These are phyloP conservation scores for Gerosis bhagava DNA, from an alignment of 2,888 invertebrate genomes.

Conservation along the genomic window DNA sequence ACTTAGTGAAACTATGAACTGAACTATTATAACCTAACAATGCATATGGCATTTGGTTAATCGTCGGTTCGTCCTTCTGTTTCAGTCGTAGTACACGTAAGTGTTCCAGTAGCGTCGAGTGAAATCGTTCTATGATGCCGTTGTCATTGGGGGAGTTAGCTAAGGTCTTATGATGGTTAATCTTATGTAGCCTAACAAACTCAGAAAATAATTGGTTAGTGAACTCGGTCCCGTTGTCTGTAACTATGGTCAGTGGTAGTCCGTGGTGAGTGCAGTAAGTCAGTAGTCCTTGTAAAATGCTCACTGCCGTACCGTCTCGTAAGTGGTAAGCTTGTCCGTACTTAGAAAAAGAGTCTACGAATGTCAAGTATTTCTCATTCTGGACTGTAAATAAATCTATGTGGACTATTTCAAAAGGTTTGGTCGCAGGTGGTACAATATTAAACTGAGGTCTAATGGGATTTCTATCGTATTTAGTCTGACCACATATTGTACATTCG, in stretches of 20 bases:
- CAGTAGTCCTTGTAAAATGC: conserved; percentile 24
- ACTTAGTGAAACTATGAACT: no score
- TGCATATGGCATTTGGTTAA: no score
- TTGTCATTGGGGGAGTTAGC: no score
- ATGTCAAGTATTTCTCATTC: conserved; percentile 34
- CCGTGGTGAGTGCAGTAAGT: conserved; percentile 25
- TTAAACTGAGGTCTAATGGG: conserved; percentile 28
- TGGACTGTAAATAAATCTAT: conserved; percentile 32
- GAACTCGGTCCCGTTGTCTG: conserved; percentile 23
- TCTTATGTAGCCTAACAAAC: conserved; percentile 27
- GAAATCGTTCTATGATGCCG: no score
- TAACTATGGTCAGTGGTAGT: conserved; percentile 15
- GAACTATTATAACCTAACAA: no score
- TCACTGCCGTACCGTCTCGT: conserved; percentile 25
- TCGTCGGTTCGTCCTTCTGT: no score
- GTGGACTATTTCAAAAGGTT: conserved; percentile 35
- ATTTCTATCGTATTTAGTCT: conserved; percentile 35
- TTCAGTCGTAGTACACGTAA: no score
- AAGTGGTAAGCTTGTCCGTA: conserved; percentile 30
- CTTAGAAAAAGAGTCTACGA: conserved; percentile 26
- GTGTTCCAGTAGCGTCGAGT: no score
- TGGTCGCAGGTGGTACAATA: conserved; percentile 31
- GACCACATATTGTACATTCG: conserved; percentile 27
- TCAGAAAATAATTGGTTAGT: conserved; percentile 31
- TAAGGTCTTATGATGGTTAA: no score